Conservation (phyloP, 2,888 invertebrate species). For the Tetranychus piercei region DNA sequence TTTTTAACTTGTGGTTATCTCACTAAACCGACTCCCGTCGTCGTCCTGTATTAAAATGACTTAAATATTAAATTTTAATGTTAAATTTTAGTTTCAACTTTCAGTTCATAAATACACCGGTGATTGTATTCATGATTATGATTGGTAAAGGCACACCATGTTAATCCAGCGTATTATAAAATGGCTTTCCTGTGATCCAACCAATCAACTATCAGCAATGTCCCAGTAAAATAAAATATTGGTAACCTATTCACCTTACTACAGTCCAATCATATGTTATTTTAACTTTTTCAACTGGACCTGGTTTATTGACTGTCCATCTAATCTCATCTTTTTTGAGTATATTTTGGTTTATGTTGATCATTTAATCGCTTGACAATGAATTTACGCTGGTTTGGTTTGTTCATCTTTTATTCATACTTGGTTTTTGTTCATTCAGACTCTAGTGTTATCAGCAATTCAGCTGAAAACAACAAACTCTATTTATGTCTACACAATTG, state of each 20-base stretch:
- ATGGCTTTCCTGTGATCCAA: not conserved
- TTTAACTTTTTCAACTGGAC: too few relatives aligned
- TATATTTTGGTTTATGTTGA: too few relatives aligned
- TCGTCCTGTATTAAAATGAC: not conserved
- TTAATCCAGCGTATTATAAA: not conserved
- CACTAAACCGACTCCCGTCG: not conserved
- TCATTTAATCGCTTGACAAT: not conserved
- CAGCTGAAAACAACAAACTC: conserved; percentile 16
- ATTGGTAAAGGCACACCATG: not conserved
- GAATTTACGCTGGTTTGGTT: not conserved
- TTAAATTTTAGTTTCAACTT: too few relatives aligned
- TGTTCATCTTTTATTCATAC: not conserved
- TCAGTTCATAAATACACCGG: too few relatives aligned
- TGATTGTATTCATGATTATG: not conserved
- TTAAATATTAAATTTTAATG: not conserved
- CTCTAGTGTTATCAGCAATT: not conserved
- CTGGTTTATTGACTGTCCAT: too few relatives aligned
- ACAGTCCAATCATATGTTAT: too few relatives aligned
- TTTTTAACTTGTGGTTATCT: not conserved
- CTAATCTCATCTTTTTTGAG: too few relatives aligned
- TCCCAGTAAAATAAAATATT: too few relatives aligned
- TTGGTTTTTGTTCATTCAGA: not conserved
- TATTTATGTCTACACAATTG: conserved; percentile 27
- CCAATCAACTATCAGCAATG: too few relatives aligned
- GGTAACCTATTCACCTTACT: too few relatives aligned